phyloP scores from a whole-genome alignment of 2,888 invertebrate species.

The Bembecia ichneumoniformis region DNA sequence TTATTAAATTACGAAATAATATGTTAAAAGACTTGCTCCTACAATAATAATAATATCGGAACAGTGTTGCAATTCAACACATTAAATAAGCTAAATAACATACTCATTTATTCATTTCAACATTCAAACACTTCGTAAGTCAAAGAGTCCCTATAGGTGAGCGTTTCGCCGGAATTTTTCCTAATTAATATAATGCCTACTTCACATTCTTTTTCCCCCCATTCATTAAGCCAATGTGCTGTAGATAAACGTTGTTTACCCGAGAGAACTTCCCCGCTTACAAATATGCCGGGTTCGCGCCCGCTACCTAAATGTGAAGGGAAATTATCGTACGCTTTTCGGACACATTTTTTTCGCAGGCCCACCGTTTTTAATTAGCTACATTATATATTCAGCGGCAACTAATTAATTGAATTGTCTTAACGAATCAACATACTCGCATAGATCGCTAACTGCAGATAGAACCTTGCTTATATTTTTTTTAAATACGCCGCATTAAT shows the following conservation, averaged over 20 bases:
- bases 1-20: no score
- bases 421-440: background rate
- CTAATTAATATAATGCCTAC: conserved; percentile 68
- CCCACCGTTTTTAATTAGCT: conserved; percentile 13
- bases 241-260: conserved; percentile 61
- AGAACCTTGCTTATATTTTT: background rate
- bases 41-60: no score
- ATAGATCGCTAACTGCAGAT: background rate
- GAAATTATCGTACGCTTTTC: conserved; percentile 39
- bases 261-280: conserved; percentile 44
- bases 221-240: conserved; percentile 67
- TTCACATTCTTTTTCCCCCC: conserved; percentile 57
- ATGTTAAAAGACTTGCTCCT: no score
- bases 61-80: no score
- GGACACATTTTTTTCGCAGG: conserved; percentile 28
- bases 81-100: no score
- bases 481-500: background rate
- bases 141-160: conserved; percentile 28
- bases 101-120: no score
- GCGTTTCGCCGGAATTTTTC: conserved; percentile 47
- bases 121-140: conserved; percentile 1
- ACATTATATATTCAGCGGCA: conserved; percentile 7
- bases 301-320: conserved; percentile 45
- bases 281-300: conserved; percentile 54
- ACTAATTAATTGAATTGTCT: background rate